phyloP scores from a whole-genome alignment of 2,888 invertebrate species.

The Ptycholaimellus sp. region DNA sequence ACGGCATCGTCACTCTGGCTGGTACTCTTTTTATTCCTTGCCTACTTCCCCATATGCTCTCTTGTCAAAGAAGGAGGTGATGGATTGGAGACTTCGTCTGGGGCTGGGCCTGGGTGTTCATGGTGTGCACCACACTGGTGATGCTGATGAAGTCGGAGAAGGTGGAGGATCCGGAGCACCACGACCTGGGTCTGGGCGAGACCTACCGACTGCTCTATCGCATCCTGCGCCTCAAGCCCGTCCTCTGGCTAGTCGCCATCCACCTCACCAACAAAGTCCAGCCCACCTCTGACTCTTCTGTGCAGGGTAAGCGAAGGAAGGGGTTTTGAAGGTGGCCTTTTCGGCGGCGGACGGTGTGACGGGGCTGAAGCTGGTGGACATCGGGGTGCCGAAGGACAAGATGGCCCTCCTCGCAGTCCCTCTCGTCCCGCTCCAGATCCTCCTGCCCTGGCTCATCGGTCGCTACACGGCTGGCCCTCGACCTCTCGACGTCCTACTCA shows the following conservation, averaged over 20 bases:
- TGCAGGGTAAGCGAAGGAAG: background rate
- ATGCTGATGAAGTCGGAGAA: conserved; percentile 69
- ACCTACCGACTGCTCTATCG: conserved; percentile 59
- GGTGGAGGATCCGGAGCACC: conserved; percentile 30
- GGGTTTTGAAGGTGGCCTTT: conserved; percentile 51
- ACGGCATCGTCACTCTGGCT: conserved; percentile 39
- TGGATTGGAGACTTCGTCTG: conserved; percentile 50
- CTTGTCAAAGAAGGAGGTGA: background rate
- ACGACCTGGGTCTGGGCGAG: conserved; percentile 34
- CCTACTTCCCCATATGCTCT: background rate
- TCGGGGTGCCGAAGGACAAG: conserved; percentile 80
- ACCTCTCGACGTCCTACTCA: conserved; percentile 63
- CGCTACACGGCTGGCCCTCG: conserved; percentile 59
- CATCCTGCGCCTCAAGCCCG: conserved; percentile 56
- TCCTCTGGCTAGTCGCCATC: conserved; percentile 50
- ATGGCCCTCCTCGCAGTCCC: conserved; percentile 75
- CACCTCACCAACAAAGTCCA: conserved; percentile 65
- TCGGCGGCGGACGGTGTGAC: conserved; percentile 84
- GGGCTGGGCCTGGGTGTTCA: conserved; percentile 80
- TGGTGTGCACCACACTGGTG: conserved; percentile 64
- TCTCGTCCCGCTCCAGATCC: conserved; percentile 69
- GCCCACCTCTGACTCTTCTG: background rate
- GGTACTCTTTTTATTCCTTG: conserved; percentile 19
- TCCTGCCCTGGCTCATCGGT: conserved; percentile 61
- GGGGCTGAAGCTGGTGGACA: conserved; percentile 74